phyloP scores from a whole-genome alignment of 2,113 vertebrate genomes.

The Eclectus roratus region DNA sequence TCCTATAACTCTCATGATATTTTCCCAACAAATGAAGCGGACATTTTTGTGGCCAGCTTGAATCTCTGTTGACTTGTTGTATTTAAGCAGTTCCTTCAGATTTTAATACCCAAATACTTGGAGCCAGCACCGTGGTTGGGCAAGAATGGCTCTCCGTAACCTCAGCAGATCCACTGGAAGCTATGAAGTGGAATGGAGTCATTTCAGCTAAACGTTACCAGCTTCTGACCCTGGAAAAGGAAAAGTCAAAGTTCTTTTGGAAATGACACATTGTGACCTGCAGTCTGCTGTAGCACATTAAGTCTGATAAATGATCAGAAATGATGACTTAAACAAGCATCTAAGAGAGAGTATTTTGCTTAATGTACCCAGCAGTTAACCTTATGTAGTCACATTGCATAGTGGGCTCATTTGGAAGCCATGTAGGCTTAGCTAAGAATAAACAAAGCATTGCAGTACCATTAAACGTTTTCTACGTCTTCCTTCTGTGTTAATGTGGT shows the following conservation, averaged over 20 bases:
- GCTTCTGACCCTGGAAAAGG: slow-evolving; percentile 53
- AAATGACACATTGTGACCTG: slow-evolving; percentile 66
- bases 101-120: neutral
- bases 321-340: slow-evolving; percentile 73
- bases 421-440: slow-evolving; percentile 34
- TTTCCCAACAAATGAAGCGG: neutral
- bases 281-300: slow-evolving; percentile 68
- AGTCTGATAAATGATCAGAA: slow-evolving; percentile 72
- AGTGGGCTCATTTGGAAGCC: slow-evolving; percentile 63
- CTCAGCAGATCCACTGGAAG: neutral
- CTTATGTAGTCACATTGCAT: slow-evolving; percentile 45
- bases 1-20: neutral
- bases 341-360: slow-evolving; percentile 59
- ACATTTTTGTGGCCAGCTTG: neutral
- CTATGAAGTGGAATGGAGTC: neutral
- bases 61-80: neutral
- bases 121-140: neutral
- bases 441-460: slow-evolving; percentile 45
- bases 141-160: neutral
- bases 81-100: neutral
- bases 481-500: slow-evolving; percentile 60
- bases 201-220: slow-evolving; percentile 49
- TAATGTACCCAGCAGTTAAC: slow-evolving; percentile 70
- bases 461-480: slow-evolving; percentile 50
- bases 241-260: slow-evolving; percentile 63